Evolutionary conservation across 1,140 invertebrate species (phyloP).

Genomic region (Drosophila mayri): DNA sequence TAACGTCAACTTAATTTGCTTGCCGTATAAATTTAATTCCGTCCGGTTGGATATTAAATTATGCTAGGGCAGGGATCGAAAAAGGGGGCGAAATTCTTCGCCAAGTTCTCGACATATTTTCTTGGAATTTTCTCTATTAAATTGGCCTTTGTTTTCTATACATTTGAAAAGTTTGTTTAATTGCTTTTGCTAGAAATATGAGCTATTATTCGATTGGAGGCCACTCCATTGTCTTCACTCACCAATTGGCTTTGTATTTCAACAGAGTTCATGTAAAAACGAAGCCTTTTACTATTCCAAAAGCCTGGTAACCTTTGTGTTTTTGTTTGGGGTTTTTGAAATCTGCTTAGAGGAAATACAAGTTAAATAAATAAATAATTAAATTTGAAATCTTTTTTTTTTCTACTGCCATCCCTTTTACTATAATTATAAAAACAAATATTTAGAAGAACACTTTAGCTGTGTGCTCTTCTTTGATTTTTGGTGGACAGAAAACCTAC

Average conservation of each 20-base stretch:
- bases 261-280: not conserved
- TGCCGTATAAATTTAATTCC: slow-evolving; percentile 47
- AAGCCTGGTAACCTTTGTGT: not conserved
- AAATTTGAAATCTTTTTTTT: not conserved
- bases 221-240: slow-evolving; percentile 12
- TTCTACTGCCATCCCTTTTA: not conserved
- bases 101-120: not conserved
- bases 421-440: not conserved
- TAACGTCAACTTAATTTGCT: slow-evolving; percentile 53
- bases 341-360: not conserved
- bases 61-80: slow-evolving; percentile 6
- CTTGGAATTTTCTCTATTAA: slow-evolving; percentile 6
- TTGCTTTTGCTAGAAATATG: not conserved
- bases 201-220: slow-evolving; percentile 4
- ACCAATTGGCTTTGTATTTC: slow-evolving; percentile 1
- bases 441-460: no score
- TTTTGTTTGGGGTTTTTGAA: not conserved
- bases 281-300: not conserved
- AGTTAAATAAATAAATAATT: not conserved
- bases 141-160: slow-evolving; percentile 7
- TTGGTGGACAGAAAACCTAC: no score
- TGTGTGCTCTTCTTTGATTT: no score
- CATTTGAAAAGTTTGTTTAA: slow-evolving; percentile 13
- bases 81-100: not conserved
- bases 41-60: slow-evolving; percentile 34